Evolutionary conservation across 1,140 invertebrate species (phyloP).

Genomic region (Dryas iulia): DNA sequence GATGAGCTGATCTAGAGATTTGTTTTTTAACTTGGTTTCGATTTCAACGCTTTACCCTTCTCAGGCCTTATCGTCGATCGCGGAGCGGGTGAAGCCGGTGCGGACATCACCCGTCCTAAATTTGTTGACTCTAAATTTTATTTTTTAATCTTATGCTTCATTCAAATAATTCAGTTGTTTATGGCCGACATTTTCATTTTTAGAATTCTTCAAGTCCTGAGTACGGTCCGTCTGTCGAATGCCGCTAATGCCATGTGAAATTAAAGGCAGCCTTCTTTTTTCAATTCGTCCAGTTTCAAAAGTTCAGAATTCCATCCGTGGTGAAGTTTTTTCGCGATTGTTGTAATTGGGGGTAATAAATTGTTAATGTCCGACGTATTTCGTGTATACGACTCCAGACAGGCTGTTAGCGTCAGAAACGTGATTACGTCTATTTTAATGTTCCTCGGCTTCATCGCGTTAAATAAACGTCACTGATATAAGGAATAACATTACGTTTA

Average conservation of each 20-base stretch:
- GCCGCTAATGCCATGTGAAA: conserved; percentile 68
- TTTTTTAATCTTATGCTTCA: conserved; percentile 72
- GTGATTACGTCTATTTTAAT: conserved; percentile 51
- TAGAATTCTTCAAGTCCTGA: conserved; percentile 56
- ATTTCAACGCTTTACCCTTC: conserved; percentile 67
- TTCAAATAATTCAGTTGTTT: conserved; percentile 78
- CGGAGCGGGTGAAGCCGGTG: conserved; percentile 38
- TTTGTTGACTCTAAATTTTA: conserved; percentile 66
- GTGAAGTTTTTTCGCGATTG: conserved; percentile 64
- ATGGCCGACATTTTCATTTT: conserved; percentile 78
- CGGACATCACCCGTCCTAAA: conserved; percentile 54
- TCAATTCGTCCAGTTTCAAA: conserved; percentile 54
- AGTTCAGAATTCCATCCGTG: conserved; percentile 56
- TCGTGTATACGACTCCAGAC: conserved; percentile 36
- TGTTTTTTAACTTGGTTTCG: conserved; percentile 57
- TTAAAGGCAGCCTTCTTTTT: conserved; percentile 66
- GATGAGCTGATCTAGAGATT: conserved; percentile 63
- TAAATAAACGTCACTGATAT: conserved; percentile 49
- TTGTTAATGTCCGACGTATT: conserved; percentile 62
- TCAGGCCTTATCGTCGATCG: conserved; percentile 59
- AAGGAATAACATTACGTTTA: conserved; percentile 50
- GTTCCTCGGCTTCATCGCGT: conserved; percentile 44
- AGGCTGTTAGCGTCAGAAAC: conserved; percentile 49
- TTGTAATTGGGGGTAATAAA: conserved; percentile 75
- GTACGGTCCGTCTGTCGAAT: conserved; percentile 49